phyloP scores from a whole-genome alignment of 2,888 invertebrate species.

The Leptopterna dolabrata region DNA sequence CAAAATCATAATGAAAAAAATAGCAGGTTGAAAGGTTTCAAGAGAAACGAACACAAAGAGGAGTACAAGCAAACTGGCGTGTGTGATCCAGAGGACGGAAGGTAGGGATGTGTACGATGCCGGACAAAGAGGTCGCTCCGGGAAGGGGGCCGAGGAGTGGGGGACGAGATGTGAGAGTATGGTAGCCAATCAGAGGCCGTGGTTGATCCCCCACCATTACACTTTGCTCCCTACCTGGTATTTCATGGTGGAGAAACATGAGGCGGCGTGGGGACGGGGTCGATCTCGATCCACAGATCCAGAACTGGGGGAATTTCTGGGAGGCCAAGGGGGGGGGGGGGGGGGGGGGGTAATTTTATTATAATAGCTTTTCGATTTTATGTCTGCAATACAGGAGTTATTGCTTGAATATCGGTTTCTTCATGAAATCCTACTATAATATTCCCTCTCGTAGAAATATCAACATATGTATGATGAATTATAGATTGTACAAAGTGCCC shows the following conservation, averaged over 20 bases:
- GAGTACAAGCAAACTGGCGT: slow-evolving; percentile 36
- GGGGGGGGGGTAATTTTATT: background rate
- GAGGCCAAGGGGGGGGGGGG: background rate
- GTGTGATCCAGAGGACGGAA: slow-evolving; percentile 43
- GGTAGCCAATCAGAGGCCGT: background rate
- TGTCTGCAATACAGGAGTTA: background rate
- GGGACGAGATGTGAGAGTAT: background rate
- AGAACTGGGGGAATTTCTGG: too few relatives aligned
- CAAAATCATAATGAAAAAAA: background rate
- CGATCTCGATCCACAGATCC: background rate
- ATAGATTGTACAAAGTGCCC: too few relatives aligned
- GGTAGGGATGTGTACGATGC: slow-evolving; percentile 31
- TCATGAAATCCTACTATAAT: background rate
- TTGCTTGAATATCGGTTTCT: background rate
- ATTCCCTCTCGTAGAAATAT: too few relatives aligned
- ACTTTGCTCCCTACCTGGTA: too few relatives aligned
- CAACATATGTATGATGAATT: too few relatives aligned
- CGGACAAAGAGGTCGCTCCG: slow-evolving; percentile 25
- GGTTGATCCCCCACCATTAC: background rate
- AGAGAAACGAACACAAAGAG: slow-evolving; percentile 39
- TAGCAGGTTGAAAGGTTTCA: background rate
- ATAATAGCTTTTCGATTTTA: background rate
- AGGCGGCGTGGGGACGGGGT: too few relatives aligned
- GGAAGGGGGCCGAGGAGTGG: slow-evolving; percentile 22
- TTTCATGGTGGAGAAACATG: too few relatives aligned